Evolutionary conservation across 2,888 invertebrate genomes (phyloP).

Genomic region (Pecten maximus): DNA sequence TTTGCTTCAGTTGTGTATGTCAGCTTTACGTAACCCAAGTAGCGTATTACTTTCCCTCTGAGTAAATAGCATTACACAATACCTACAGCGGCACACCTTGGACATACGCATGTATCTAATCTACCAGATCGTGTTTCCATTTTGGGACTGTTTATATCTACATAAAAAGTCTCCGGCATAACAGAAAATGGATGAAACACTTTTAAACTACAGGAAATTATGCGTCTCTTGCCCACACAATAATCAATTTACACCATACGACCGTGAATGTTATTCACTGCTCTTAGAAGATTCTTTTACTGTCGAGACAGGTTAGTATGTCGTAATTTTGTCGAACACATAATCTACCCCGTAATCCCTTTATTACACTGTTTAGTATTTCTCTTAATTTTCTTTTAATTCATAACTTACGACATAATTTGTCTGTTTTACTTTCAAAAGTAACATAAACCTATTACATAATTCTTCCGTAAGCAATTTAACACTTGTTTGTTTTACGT

Average conservation of each 20-base stretch:
- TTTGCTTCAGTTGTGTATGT: neutral
- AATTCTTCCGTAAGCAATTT: no score
- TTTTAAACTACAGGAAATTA: neutral
- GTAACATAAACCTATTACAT: no score
- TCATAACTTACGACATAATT: no score
- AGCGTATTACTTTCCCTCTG: neutral
- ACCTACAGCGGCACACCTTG: neutral
- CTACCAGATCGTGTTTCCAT: neutral
- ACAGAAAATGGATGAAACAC: neutral
- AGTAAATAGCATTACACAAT: neutral
- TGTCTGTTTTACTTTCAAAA: no score
- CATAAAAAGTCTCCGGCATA: neutral
- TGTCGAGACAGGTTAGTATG: neutral
- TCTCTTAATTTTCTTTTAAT: no score
- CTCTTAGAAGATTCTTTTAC: neutral
- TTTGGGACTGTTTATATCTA: neutral
- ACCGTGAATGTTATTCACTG: neutral
- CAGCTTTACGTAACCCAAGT: neutral
- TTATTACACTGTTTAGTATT: no score
- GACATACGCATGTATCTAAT: neutral
- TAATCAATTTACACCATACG: neutral
- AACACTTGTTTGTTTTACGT: no score
- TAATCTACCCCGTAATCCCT: no score
- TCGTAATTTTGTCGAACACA: neutral
- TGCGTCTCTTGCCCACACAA: slow-evolving; percentile 1